Evolutionary conservation across 2,888 invertebrate species (phyloP), one percentile per base, ranked within the genome.

Genomic region (Agapostemon virescens): DNA sequence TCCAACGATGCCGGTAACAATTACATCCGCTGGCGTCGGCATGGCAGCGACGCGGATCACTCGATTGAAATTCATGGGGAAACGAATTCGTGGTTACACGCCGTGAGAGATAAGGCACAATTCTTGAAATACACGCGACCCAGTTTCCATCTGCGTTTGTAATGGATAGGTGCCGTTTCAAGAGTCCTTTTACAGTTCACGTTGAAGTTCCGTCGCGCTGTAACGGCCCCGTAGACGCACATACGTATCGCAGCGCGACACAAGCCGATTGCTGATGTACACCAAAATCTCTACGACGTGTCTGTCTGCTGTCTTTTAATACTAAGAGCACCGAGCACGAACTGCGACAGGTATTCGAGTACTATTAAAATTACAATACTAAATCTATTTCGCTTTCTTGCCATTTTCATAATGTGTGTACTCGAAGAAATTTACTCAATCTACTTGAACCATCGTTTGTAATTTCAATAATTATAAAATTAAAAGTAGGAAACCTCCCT

Each of bases 11-110:
- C 74, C 40, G 67, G 77, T 69, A 73, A 77, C 79, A 68, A 79
- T 69, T 69, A 55, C 79, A 36, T 84, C 77, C 79, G 82, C 79
- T 77, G 72, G 77, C 81, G 79, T 69, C 79, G 74, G 61, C 49
- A 66, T 64, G 74, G 79, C 70, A 70, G 38, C 72, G 36, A 63
- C 33, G 61, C 61, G 61, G 79, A 64, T 70, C 67, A 55, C 74
- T 75, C 88, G 77, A 87, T 87, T 87, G 87, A 85, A 88, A 88
- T 87, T 87, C 88, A 88, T 83, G 83, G 84, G 77, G 73, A 83
- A 85, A 85, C 84, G 81, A 87, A 88, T 85, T 87, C 88, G 79
- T 80, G 82, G 83, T 81, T 83, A 84, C 83, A 80, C 84, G 81
- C 77, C 83, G 84, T 80, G 79, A 84, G 82, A 88, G 88, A 88